phyloP scores from a whole-genome alignment of 2,888 invertebrate genomes.

The Drosophila anomalata region DNA sequence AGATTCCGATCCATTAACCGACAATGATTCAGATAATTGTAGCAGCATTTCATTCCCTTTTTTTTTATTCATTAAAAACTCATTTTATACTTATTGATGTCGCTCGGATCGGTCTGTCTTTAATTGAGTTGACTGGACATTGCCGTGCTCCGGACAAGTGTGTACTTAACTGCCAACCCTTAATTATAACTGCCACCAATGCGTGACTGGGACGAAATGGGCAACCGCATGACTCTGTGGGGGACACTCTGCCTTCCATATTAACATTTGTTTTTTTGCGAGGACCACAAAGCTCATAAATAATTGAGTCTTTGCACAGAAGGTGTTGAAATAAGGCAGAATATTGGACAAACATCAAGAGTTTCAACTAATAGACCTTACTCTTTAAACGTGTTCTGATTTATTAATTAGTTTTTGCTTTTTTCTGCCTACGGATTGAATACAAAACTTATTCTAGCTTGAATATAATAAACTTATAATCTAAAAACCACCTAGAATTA shows the following conservation, averaged over 20 bases:
- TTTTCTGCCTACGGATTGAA: too few species aligned
- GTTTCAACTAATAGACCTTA: neutral
- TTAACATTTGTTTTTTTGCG: conserved; percentile 5
- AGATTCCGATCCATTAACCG: conserved; percentile 6
- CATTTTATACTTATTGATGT: conserved; percentile 9
- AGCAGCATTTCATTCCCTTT: neutral
- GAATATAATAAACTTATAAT: too few species aligned
- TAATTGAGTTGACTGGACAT: conserved; percentile 22
- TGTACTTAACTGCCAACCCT: conserved; percentile 7
- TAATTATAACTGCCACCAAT: conserved; percentile 27
- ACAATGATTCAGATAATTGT: conserved; percentile 17
- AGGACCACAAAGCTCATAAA: neutral
- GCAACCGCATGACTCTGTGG: conserved; percentile 5
- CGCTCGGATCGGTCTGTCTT: conserved; percentile 2
- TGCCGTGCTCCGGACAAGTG: neutral
- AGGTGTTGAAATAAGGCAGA: neutral
- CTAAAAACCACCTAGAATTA: too few species aligned
- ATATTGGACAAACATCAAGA: neutral
- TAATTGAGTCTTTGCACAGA: neutral
- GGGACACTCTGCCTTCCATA: conserved; percentile 3
- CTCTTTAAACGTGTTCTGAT: too few species aligned
- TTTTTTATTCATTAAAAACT: conserved; percentile 13
- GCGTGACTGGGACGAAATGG: conserved; percentile 23
- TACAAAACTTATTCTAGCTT: too few species aligned
- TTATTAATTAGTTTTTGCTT: too few species aligned